phyloP scores from a whole-genome alignment of 2,888 invertebrate species.

The Nymphalis urticae region DNA sequence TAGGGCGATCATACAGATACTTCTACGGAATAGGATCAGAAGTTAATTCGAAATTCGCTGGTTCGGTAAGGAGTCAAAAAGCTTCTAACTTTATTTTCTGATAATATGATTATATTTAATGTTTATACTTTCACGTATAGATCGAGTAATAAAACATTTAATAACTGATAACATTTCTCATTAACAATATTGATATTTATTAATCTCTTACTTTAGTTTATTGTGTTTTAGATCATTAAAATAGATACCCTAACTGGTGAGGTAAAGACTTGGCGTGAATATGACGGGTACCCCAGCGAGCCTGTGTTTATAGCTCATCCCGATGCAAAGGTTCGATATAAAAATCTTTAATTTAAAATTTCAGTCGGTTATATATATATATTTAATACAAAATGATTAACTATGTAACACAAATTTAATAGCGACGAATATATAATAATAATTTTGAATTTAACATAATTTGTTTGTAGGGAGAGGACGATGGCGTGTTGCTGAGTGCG shows the following conservation, averaged over 20 bases:
- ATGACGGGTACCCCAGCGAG: slow-evolving; percentile 90
- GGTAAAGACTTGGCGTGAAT: slow-evolving; percentile 86
- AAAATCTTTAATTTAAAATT: no score
- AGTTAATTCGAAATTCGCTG: slow-evolving; percentile 86
- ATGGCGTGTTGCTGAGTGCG: slow-evolving; percentile 85
- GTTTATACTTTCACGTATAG: no score
- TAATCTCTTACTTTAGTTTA: background rate
- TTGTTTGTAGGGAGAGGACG: slow-evolving; percentile 82
- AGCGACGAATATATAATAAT: no score
- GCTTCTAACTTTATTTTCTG: slow-evolving; percentile 16
- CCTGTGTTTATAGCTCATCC: slow-evolving; percentile 90
- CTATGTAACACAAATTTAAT: no score
- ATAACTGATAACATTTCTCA: no score
- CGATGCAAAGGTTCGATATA: slow-evolving; percentile 65
- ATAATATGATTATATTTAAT: no score
- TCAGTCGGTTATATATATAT: no score
- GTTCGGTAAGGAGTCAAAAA: slow-evolving; percentile 82
- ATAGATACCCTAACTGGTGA: slow-evolving; percentile 85
- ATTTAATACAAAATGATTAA: no score
- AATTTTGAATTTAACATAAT: background rate
- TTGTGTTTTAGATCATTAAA: slow-evolving; percentile 85
- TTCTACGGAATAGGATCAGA: slow-evolving; percentile 95
- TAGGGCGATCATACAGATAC: slow-evolving; percentile 88
- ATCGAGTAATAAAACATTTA: no score
- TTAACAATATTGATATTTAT: background rate